These are phyloP conservation scores for Stylophora pistillata DNA, from an alignment of 64 coral and sea anemone species.

Conservation along the genomic window DNA sequence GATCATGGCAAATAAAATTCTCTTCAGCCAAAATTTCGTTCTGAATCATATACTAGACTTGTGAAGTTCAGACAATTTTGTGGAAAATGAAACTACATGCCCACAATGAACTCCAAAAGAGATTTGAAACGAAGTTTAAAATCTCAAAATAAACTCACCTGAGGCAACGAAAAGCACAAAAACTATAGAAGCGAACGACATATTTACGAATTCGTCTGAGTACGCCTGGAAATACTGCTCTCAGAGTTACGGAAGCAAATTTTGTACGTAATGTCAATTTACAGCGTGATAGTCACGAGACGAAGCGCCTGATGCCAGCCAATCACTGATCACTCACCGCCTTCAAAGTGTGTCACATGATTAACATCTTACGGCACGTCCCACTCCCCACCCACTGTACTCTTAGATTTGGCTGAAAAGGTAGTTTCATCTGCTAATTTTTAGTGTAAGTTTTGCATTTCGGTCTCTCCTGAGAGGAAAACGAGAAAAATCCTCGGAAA, in stretches of 20 bases:
- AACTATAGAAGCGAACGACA: neutral
- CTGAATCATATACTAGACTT: too few relatives aligned
- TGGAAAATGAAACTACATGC: too few relatives aligned
- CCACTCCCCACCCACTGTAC: neutral
- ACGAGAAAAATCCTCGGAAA: too few relatives aligned
- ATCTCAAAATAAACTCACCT: neutral
- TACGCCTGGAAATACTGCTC: neutral
- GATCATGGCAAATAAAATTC: too few relatives aligned
- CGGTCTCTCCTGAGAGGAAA: too few relatives aligned
- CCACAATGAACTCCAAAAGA: neutral
- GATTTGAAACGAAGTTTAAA: neutral
- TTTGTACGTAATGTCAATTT: neutral
- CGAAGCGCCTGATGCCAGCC: neutral
- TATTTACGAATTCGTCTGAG: neutral
- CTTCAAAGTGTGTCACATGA: neutral
- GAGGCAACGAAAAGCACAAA: constrained; percentile 16
- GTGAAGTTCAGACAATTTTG: too few relatives aligned
- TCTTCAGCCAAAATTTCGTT: too few relatives aligned
- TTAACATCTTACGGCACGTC: neutral
- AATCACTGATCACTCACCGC: neutral
- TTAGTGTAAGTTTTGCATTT: too few relatives aligned
- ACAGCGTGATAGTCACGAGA: constrained; percentile 16
- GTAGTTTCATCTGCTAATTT: too few relatives aligned
- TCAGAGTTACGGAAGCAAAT: neutral
- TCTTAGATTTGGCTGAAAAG: neutral